Percentiles rank a stretch among this genome's conserved stretches.
Conservation (phyloP, 2,113 vertebrate species). For the Paramormyrops kingsleyae region DNA sequence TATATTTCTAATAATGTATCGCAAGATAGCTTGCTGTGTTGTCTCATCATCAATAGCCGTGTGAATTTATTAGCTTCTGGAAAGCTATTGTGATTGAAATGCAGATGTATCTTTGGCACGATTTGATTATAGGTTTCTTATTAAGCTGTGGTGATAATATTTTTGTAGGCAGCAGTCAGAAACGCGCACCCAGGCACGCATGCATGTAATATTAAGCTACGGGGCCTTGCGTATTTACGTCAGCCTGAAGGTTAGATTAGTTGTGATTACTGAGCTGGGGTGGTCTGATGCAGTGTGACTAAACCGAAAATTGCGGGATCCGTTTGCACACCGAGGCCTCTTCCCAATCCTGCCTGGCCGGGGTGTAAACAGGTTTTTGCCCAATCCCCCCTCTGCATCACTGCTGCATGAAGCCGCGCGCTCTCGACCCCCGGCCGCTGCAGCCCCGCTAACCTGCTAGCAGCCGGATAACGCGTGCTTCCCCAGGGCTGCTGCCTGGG, state of each 20-base stretch:
- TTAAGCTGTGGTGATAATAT: not conserved
- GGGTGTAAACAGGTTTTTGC: constrained; percentile 31
- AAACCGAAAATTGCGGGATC: constrained; percentile 56
- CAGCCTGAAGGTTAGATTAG: constrained; percentile 57
- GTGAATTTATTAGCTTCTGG: not conserved
- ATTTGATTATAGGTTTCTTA: not conserved
- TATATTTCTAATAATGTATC: not conserved
- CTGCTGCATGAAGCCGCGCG: not conserved
- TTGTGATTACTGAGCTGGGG: constrained; percentile 51
- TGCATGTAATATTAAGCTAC: constrained; percentile 31
- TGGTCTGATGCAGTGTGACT: constrained; percentile 49
- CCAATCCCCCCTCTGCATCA: constrained; percentile 18
- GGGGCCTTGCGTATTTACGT: constrained; percentile 46
- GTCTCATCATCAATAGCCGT: not conserved
- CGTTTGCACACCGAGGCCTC: constrained; percentile 44
- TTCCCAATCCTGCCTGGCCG: constrained; percentile 30
- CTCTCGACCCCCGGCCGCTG: not conserved
- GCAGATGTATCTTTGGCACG: not conserved
- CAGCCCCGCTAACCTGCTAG: not conserved
- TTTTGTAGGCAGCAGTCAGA: not conserved
- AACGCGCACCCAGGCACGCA: not conserved
- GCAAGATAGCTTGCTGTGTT: not conserved
- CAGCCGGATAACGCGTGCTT: not conserved
- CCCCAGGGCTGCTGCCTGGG: not conserved
- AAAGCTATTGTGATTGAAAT: not conserved